Evolutionary conservation across 2,888 invertebrate genomes (phyloP).

Genomic region (Nipponacmea schrenckii): DNA sequence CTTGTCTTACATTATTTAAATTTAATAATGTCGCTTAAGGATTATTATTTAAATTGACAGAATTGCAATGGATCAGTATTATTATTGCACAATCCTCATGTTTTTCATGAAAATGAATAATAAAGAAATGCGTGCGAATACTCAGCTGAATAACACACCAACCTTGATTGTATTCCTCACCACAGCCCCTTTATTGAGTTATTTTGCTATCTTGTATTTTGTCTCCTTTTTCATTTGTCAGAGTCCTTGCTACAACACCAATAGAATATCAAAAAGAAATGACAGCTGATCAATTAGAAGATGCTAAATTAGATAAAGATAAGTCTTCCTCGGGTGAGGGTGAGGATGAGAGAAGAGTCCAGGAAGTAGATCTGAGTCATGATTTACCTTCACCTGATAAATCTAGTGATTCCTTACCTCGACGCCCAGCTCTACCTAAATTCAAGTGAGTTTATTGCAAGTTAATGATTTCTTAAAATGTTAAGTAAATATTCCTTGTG

Average conservation of each 20-base stretch:
- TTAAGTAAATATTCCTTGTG: too few relatives aligned
- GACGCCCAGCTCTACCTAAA: conserved; percentile 5
- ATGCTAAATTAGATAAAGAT: conserved; percentile 1
- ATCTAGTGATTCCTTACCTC: background rate
- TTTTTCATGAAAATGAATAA: too few relatives aligned
- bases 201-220: too few relatives aligned
- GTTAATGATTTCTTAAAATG: too few relatives aligned
- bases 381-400: conserved; percentile 3
- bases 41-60: too few relatives aligned
- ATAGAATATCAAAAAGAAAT: conserved; percentile 44
- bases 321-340: background rate
- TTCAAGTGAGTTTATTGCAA: background rate
- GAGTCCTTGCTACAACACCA: conserved; percentile 32
- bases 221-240: conserved; percentile 1
- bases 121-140: too few relatives aligned
- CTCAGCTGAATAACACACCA: too few relatives aligned
- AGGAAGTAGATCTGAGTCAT: background rate
- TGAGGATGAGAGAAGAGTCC: background rate
- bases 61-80: too few relatives aligned
- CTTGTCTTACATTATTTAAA: background rate
- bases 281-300: conserved; percentile 27
- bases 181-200: too few relatives aligned
- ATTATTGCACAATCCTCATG: too few relatives aligned
- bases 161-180: too few relatives aligned
- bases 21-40: too few relatives aligned